A percentile compares a stretch with the other conserved stretches of the same genome.
Evolutionary conservation across 2,888 invertebrate species (phyloP).

Genomic region (Pollenia angustigena): DNA sequence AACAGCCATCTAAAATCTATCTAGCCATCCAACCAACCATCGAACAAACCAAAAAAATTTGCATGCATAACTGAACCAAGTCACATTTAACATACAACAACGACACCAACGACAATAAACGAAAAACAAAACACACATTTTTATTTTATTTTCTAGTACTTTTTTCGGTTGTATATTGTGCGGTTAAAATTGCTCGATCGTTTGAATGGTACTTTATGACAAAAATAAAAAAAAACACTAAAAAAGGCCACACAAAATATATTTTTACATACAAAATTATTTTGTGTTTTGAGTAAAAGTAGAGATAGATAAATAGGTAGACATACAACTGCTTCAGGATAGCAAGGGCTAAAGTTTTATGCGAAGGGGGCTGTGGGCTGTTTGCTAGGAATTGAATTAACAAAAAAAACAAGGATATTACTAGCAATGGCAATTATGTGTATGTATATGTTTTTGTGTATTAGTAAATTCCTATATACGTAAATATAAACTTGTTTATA

Average conservation of each 20-base stretch:
- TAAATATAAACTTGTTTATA: conserved; percentile 13
- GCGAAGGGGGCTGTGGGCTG: neutral
- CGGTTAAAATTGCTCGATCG: conserved; percentile 65
- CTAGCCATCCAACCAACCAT: conserved; percentile 38
- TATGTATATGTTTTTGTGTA: neutral
- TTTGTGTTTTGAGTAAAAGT: conserved; percentile 30
- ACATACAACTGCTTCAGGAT: neutral
- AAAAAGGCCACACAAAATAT: conserved; percentile 40
- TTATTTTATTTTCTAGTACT: conserved; percentile 49
- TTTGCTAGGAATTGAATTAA: conserved; percentile 27
- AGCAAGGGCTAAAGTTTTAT: neutral
- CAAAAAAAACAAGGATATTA: conserved; percentile 42
- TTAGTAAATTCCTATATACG: conserved; percentile 5
- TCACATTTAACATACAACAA: conserved; percentile 56
- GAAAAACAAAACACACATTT: conserved; percentile 47
- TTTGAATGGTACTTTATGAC: conserved; percentile 60
- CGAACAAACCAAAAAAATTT: conserved; percentile 53
- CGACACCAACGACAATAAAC: conserved; percentile 47
- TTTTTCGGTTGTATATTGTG: conserved; percentile 64
- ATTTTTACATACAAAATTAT: conserved; percentile 56
- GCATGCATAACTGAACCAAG: conserved; percentile 63
- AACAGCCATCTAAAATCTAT: conserved; percentile 8
- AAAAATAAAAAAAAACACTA: conserved; percentile 17
- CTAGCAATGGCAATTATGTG: conserved; percentile 14
- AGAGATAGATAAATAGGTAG: conserved; percentile 41